These are phyloP conservation scores for Musca vetustissima DNA, from an alignment of 1,140 invertebrate species.

Conservation along the genomic window DNA sequence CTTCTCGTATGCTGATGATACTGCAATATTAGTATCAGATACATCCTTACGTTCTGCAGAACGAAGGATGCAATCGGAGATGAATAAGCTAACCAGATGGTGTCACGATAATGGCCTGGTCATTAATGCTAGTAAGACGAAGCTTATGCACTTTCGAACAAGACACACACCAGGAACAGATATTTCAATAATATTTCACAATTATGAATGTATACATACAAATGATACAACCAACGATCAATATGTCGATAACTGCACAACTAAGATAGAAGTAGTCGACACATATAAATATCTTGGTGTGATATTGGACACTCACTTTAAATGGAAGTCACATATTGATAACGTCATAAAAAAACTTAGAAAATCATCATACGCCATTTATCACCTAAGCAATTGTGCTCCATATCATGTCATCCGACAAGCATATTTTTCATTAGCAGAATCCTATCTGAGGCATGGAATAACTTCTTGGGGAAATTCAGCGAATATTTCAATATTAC, in stretches of 20 bases:
- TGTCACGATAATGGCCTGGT: not conserved
- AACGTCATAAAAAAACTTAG: not conserved
- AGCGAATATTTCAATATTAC: not conserved
- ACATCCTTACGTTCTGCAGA: too few relatives aligned
- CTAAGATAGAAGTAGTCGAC: not conserved
- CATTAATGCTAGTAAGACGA: not conserved
- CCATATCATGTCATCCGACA: not conserved
- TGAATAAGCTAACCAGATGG: not conserved
- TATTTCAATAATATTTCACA: not conserved
- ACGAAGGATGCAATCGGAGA: too few relatives aligned
- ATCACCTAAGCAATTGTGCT: not conserved
- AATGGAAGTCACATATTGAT: not conserved
- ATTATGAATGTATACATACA: not conserved
- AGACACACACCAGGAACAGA: not conserved
- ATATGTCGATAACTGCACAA: not conserved
- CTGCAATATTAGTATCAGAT: too few relatives aligned
- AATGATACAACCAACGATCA: not conserved
- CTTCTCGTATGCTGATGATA: too few relatives aligned
- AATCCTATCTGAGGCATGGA: not conserved
- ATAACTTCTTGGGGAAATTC: not conserved
- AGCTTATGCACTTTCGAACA: not conserved
- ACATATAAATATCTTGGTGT: not conserved
- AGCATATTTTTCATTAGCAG: not conserved
- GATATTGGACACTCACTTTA: not conserved
- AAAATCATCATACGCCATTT: not conserved